Evolutionary conservation across 1,140 invertebrate genomes (phyloP).

Genomic region (Laodelphax striatellus): DNA sequence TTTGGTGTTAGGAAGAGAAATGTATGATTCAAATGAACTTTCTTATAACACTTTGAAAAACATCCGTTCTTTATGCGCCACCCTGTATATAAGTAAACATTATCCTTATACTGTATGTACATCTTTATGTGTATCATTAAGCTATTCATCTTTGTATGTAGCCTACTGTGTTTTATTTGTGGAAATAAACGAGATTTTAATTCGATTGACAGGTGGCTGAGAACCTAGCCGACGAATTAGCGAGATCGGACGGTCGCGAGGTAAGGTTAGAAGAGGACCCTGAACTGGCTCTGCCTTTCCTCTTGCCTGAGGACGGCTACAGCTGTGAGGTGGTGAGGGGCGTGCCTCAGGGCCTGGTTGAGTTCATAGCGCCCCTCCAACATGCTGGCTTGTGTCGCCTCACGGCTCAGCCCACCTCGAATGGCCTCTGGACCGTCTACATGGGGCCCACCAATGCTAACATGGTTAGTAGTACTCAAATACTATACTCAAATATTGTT

Average conservation of each 20-base stretch:
- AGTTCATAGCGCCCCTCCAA: conserved; percentile 82
- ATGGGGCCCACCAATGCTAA: conserved; percentile 44
- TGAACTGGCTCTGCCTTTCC: conserved; percentile 76
- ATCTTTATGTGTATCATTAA: too few relatives aligned
- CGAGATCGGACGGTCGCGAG: conserved; percentile 77
- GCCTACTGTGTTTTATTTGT: too few relatives aligned
- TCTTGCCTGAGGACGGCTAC: conserved; percentile 95
- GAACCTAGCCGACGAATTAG: conserved; percentile 84
- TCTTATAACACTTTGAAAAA: too few relatives aligned
- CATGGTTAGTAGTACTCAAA: conserved; percentile 18
- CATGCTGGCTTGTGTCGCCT: conserved; percentile 77
- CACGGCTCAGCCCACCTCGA: conserved; percentile 77
- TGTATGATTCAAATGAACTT: too few relatives aligned
- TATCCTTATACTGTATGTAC: too few relatives aligned
- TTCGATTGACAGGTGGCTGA: conserved; percentile 71
- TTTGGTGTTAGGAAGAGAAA: too few relatives aligned
- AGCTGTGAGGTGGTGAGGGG: conserved; percentile 92
- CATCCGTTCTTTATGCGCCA: too few relatives aligned
- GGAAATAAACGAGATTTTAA: too few relatives aligned
- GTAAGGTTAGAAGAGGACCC: conserved; percentile 72
- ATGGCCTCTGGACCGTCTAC: conserved; percentile 90
- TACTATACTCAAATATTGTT: too few relatives aligned
- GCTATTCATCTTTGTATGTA: too few relatives aligned
- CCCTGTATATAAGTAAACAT: too few relatives aligned
- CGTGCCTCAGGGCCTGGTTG: conserved; percentile 71